A percentile compares a stretch with the other conserved stretches of the same genome.
Evolutionary conservation across 35 echinoderm and acorn worm genomes (phyloP).

Genomic region (Hemicentrotus pulcherrimus): DNA sequence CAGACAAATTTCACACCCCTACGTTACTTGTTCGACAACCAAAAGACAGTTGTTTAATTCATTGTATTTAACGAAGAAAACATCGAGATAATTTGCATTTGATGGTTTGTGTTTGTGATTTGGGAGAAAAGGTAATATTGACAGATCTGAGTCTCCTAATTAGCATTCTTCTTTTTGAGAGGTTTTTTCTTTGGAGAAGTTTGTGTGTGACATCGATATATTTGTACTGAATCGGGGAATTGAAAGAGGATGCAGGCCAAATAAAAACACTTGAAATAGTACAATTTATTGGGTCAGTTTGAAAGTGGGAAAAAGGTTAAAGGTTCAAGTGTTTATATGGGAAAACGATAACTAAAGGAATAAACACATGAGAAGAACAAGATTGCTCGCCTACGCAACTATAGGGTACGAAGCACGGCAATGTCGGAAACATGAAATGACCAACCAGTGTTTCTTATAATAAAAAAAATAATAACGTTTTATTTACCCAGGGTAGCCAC

Average conservation of each 20-base stretch:
- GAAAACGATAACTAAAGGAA: background rate
- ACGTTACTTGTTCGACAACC: background rate
- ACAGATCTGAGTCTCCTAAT: background rate
- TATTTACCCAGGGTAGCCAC: too few relatives aligned
- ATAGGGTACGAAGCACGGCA: too few relatives aligned
- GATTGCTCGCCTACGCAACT: too few relatives aligned
- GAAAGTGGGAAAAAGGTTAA: background rate
- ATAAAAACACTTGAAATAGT: background rate
- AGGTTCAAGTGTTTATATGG: background rate
- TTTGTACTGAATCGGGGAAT: background rate
- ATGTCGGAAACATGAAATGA: too few relatives aligned
- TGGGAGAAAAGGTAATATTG: background rate
- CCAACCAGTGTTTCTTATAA: too few relatives aligned
- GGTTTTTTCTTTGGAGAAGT: background rate
- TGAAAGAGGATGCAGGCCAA: background rate
- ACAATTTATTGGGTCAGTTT: background rate
- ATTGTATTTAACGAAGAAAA: background rate
- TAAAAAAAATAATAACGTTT: too few relatives aligned
- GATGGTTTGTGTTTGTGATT: background rate
- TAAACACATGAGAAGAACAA: too few relatives aligned
- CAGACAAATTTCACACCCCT: background rate
- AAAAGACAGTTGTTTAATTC: background rate
- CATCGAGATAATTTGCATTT: background rate
- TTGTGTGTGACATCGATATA: background rate
- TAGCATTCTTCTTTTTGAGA: background rate